Evolutionary conservation across 2,797 vertebrate species (phyloP), one percentile per base, ranked within the genome.

Genomic region (Bryconaethiops microstoma): DNA sequence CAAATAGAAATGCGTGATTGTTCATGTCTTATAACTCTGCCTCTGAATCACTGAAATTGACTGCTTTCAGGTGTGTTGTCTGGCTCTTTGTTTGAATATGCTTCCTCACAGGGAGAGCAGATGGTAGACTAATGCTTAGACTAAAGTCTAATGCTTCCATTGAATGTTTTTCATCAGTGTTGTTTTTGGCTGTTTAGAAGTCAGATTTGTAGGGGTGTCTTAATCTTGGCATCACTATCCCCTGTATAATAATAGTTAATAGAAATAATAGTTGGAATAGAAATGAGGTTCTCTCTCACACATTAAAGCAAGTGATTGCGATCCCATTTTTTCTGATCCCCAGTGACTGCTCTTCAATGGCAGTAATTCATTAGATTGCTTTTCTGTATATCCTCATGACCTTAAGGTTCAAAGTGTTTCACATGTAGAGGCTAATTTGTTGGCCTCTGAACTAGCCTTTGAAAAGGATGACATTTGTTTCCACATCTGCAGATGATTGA

Each of bases 401-500:
- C 77, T 87, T 86, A 63, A 17, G 16, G 68, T 83, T 86, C 54
- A 86, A 83, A 86, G 84, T 57, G 52, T 71, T 42, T 69, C 21
- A 50, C 17, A 55, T 78, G 19, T 64, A 13, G 17, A 72, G 57
- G 77, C 17, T 67, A 8, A 50, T 79, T 62, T 74, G n/a, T 42
- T 40, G 21, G 40, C 10, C 45, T 70, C 48, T 60, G 35, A 21
- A 50, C 55, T 70, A 29, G 25, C 76, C 25, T 78, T 59, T 4
- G 19, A 76, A 62, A 78, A 77, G n/a, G 0, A 23, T 65, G 71
- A 84, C 71, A 67, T 81, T 80, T 81, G 59, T 50, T 35, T 40
- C 19, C 63, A 19, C 23, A 16, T 19, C 42, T 54, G n/a, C 60
- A 74, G 25, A 55, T 42, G 77, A 40, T 35, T 79, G 76, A 71